These are phyloP conservation scores for Acleris literana DNA, from an alignment of 2,888 invertebrate species.

Conservation along the genomic window DNA sequence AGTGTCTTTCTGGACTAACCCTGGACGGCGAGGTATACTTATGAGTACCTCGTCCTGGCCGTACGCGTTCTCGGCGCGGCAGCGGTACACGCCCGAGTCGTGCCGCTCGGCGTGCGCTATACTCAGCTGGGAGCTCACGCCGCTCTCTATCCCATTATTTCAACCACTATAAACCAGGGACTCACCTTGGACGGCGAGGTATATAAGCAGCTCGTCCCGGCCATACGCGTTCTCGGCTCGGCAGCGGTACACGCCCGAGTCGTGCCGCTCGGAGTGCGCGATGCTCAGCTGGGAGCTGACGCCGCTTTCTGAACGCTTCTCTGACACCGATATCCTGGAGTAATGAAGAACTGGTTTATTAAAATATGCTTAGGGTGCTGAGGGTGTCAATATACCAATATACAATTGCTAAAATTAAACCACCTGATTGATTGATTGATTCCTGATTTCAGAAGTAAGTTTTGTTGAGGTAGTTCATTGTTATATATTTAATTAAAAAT, in stretches of 20 bases:
- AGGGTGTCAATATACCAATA: too few relatives aligned
- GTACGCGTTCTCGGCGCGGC: constrained; percentile 89
- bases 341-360: constrained; percentile 12
- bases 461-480: too few relatives aligned
- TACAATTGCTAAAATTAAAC: too few relatives aligned
- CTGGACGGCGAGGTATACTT: constrained; percentile 91
- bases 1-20: too few relatives aligned
- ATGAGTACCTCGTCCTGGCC: constrained; percentile 88
- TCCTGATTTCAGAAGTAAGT: too few relatives aligned
- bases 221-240: constrained; percentile 90
- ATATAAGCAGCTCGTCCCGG: constrained; percentile 87
- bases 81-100: constrained; percentile 90
- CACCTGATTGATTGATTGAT: too few relatives aligned
- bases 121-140: constrained; percentile 87
- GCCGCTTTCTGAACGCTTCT: constrained; percentile 88
- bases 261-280: constrained; percentile 87
- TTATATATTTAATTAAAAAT: too few relatives aligned
- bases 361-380: too few relatives aligned
- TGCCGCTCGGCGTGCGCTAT: constrained; percentile 88
- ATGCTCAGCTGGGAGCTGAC: constrained; percentile 88
- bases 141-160: too few relatives aligned
- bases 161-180: too few relatives aligned
- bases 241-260: constrained; percentile 90
- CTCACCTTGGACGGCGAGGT: constrained; percentile 91
- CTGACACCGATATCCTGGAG: constrained; percentile 85